Percentiles rank a stretch among this genome's conserved stretches.
phyloP scores from a whole-genome alignment of 2,888 invertebrate species.

The Hemithea aestivaria region DNA sequence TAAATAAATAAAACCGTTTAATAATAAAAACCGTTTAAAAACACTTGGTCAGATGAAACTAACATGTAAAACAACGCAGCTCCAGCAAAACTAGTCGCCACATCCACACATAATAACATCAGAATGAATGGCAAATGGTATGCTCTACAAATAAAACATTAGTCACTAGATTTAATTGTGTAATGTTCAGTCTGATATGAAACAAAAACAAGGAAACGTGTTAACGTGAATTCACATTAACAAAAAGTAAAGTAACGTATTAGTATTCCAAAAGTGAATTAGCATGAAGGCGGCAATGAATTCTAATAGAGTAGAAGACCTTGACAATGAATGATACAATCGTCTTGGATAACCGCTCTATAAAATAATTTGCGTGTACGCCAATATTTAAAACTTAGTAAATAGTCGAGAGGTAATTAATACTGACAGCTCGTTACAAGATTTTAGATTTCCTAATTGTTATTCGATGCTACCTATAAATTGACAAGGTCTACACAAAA shows the following conservation, averaged over 20 bases:
- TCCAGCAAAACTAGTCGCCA: too few species aligned
- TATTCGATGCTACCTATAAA: too few species aligned
- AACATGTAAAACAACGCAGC: too few species aligned
- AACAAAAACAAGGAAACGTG: slow-evolving; percentile 37
- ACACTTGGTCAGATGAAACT: too few species aligned
- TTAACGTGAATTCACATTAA: slow-evolving; percentile 37
- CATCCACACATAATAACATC: background rate
- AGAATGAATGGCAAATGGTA: background rate
- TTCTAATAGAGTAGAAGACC: slow-evolving; percentile 66
- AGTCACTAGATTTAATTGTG: slow-evolving; percentile 11
- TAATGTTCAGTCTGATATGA: slow-evolving; percentile 16
- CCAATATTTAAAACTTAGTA: slow-evolving; percentile 14
- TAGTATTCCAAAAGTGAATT: slow-evolving; percentile 62
- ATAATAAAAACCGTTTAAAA: too few species aligned
- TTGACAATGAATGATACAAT: slow-evolving; percentile 70
- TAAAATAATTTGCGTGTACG: slow-evolving; percentile 37
- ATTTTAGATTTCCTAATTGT: too few species aligned
- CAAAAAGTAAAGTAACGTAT: slow-evolving; percentile 51
- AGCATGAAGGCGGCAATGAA: slow-evolving; percentile 63
- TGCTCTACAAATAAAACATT: slow-evolving; percentile 7
- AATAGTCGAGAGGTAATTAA: slow-evolving; percentile 3
- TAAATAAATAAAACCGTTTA: too few species aligned
- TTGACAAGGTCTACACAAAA: too few species aligned
- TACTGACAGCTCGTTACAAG: too few species aligned
- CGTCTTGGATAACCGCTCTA: slow-evolving; percentile 50